Conservation (phyloP, 2,113 vertebrate genomes). For the Scomber colias region DNA sequence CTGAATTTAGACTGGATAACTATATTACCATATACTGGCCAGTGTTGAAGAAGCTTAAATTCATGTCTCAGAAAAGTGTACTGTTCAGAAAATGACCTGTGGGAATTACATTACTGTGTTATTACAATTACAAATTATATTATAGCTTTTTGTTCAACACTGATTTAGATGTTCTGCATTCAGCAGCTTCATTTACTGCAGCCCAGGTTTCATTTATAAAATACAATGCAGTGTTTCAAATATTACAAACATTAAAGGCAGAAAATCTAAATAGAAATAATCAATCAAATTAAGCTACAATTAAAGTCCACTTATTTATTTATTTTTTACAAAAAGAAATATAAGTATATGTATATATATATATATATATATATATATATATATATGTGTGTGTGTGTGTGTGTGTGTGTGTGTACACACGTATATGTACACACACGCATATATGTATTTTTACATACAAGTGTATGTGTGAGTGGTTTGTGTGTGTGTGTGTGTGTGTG, state of each 20-base stretch:
- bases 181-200: neutral
- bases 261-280: neutral
- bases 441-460: neutral
- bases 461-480: neutral
- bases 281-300: neutral
- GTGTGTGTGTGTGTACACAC: no score
- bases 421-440: neutral
- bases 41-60: constrained; percentile 25
- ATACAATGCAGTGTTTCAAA: neutral
- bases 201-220: constrained; percentile 13
- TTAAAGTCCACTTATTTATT: neutral
- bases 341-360: neutral
- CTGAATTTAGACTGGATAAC: constrained; percentile 53
- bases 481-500: constrained; percentile 10
- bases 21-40: constrained; percentile 40
- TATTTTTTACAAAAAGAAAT: neutral
- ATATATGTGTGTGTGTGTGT: no score
- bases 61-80: constrained; percentile 26
- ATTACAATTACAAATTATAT: constrained; percentile 18
- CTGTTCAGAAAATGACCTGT: constrained; percentile 23
- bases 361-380: neutral
- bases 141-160: neutral
- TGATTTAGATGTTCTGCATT: constrained; percentile 1
- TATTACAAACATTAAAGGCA: neutral
- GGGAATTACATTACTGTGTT: constrained; percentile 9